These are phyloP conservation scores for Herminia tarsipennalis DNA, from an alignment of 2,888 invertebrate genomes.

Conservation along the genomic window DNA sequence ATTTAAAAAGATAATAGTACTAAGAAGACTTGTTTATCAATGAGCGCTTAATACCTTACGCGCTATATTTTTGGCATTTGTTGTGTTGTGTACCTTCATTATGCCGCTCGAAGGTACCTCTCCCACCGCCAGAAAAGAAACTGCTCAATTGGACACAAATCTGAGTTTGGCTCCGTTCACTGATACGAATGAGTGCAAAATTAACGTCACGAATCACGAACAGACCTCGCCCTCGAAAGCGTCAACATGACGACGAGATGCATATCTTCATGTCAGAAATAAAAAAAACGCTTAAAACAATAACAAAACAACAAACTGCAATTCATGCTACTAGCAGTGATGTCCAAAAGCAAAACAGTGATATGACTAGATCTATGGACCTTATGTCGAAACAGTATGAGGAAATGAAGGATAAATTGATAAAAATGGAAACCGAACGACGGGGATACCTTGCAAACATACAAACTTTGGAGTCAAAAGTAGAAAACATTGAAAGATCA, in stretches of 20 bases:
- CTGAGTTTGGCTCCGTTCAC: neutral
- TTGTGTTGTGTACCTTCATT: no score
- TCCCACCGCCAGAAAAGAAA: neutral
- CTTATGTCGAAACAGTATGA: conserved; percentile 8
- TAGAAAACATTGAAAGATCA: neutral
- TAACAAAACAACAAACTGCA: neutral
- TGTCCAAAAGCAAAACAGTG: conserved; percentile 6
- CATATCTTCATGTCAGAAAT: neutral
- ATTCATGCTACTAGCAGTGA: conserved; percentile 1
- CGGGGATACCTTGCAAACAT: neutral
- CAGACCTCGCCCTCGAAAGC: neutral
- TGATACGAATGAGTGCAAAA: neutral
- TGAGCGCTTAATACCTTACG: no score
- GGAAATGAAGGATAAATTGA: conserved; percentile 5
- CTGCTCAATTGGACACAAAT: neutral
- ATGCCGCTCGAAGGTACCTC: neutral
- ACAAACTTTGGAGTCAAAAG: conserved; percentile 1
- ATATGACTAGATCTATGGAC: conserved; percentile 5
- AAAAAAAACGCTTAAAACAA: neutral
- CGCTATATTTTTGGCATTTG: no score
- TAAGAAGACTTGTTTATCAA: no score
- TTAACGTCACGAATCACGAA: neutral
- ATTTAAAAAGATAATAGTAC: no score
- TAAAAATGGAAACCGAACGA: neutral
- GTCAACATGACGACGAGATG: neutral